Evolutionary conservation across 2,888 invertebrate species (phyloP).

Genomic region (Meandrusa payeni): DNA sequence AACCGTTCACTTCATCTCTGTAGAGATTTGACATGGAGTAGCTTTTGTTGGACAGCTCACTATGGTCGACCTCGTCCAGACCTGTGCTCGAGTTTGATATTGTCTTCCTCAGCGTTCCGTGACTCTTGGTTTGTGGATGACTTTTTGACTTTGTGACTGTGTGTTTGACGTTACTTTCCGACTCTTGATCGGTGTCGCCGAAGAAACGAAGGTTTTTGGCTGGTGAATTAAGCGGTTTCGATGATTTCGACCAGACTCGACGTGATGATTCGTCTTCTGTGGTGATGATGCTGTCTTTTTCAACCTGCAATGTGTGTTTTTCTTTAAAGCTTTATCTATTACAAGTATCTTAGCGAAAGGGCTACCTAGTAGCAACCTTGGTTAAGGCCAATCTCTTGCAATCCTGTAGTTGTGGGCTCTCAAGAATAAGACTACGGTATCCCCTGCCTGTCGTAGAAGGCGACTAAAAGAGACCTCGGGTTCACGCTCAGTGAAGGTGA

Average conservation of each 20-base stretch:
- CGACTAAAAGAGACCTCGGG: no score
- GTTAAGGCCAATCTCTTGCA: no score
- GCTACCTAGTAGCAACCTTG: no score
- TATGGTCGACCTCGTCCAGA: slow-evolving; percentile 63
- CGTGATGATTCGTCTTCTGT: slow-evolving; percentile 80
- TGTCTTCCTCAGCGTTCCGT: slow-evolving; percentile 62
- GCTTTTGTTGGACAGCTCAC: slow-evolving; percentile 60
- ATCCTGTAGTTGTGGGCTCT: no score
- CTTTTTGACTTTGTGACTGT: slow-evolving; percentile 51
- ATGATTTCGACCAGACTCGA: slow-evolving; percentile 55
- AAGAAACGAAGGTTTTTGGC: slow-evolving; percentile 90
- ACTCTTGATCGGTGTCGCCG: slow-evolving; percentile 91
- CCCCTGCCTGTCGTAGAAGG: no score
- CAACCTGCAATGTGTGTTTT: slow-evolving; percentile 54
- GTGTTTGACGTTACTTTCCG: slow-evolving; percentile 79
- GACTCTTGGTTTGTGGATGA: slow-evolving; percentile 45
- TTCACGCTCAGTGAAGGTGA: no score
- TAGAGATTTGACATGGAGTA: slow-evolving; percentile 66
- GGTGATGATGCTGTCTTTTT: slow-evolving; percentile 73
- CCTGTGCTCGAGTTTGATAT: slow-evolving; percentile 70
- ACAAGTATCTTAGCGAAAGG: no score
- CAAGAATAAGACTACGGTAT: no score
- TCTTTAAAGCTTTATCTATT: no score
- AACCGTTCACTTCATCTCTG: slow-evolving; percentile 56
- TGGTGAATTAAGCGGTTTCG: slow-evolving; percentile 62